These are phyloP conservation scores for Tylochromis polylepis DNA, from an alignment of 2,113 vertebrate species.

Conservation along the genomic window DNA sequence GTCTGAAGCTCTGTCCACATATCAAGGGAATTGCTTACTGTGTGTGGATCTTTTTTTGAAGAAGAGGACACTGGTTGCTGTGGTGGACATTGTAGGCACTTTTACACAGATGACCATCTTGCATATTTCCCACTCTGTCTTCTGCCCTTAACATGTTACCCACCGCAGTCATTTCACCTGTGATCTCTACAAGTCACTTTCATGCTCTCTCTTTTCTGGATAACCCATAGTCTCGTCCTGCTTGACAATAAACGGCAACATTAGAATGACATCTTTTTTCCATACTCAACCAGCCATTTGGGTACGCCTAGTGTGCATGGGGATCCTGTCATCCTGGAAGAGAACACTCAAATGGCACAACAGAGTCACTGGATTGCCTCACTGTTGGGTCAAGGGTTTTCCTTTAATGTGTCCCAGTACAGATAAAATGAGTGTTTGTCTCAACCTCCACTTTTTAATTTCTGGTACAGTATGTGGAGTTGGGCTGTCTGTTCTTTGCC, in stretches of 20 bases:
- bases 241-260: background rate
- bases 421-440: background rate
- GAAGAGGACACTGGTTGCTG: background rate
- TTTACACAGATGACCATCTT: background rate
- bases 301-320: background rate
- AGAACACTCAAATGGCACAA: background rate
- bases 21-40: background rate
- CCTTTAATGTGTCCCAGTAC: background rate
- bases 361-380: background rate
- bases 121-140: background rate
- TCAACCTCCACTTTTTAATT: background rate
- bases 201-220: background rate
- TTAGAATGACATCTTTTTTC: background rate
- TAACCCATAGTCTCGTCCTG: background rate
- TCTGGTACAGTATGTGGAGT: background rate
- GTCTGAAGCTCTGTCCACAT: background rate
- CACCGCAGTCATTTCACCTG: background rate
- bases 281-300: background rate
- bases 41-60: background rate
- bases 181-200: background rate
- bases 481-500: background rate
- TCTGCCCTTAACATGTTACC: background rate
- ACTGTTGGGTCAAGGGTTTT: background rate
- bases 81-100: background rate
- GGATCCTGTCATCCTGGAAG: background rate